phyloP scores from a whole-genome alignment of 2,113 vertebrate species.

The Hippocampus abdominalis region DNA sequence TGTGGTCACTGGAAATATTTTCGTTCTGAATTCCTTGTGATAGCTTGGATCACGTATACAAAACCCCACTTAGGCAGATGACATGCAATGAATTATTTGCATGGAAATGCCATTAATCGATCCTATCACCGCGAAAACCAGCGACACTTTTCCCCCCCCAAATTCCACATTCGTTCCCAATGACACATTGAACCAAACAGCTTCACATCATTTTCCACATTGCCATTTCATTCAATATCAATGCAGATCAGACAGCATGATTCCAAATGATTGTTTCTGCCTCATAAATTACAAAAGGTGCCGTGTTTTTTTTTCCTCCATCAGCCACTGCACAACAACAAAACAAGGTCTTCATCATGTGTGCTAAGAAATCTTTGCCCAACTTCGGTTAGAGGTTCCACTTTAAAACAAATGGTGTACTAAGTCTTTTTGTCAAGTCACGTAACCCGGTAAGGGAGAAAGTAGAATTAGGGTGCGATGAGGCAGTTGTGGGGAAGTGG shows the following conservation, averaged over 20 bases:
- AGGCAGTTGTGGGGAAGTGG: constrained; percentile 25
- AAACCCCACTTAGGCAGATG: not conserved
- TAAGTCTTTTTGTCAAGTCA: constrained; percentile 4
- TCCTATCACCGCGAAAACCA: not conserved
- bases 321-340: not conserved
- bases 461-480: not conserved
- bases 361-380: not conserved
- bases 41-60: not conserved
- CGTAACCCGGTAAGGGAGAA: constrained; percentile 10
- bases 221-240: too few species aligned
- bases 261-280: too few species aligned
- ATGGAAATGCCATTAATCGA: not conserved
- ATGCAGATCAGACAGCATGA: too few species aligned
- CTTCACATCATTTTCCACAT: too few species aligned
- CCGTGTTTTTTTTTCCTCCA: not conserved
- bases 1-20: not conserved
- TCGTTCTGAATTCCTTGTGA: not conserved
- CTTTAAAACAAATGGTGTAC: not conserved
- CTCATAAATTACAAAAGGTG: too few species aligned
- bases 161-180: too few species aligned
- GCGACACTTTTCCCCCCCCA: too few species aligned
- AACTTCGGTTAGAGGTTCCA: not conserved
- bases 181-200: too few species aligned
- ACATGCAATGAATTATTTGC: not conserved
- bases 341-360: not conserved